Evolutionary conservation across 2,113 vertebrate species (phyloP), one percentile per base, ranked within the genome.

Genomic region (Austrofundulus limnaeus): DNA sequence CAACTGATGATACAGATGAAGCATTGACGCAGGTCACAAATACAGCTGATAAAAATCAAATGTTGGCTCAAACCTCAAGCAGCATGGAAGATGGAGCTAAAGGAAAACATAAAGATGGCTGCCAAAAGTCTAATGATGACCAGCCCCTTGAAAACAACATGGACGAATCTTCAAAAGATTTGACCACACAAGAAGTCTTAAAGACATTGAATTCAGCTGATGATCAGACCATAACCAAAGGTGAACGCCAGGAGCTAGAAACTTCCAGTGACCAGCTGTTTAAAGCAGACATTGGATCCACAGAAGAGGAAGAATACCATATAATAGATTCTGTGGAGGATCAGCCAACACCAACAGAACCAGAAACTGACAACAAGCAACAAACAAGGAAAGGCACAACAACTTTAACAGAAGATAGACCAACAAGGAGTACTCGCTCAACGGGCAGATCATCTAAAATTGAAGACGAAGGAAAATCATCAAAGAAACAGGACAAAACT

Each of bases 291-390:
- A 2, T 17, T 2, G 2, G 8, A 39, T 9, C 25, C 3, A n/a
- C 5, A 25, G 64, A 77, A 4, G 67, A 80, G 19, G 78, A 57
- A 1, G 28, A 15, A 0, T 78, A 60, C 23, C 63, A 75, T 34
- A 56, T 84, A 0, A 69, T 84, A 5, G 84, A 86, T 63, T 80
- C 75, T 24, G 21, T 85, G 2, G 81, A 81, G 16, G 82, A 84
- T 65, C 81, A 60, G 9, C 53, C 65, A 42, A 19, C 25, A 4
- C 16, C 39, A n/a, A 24, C 59, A 8, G 66, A 80, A 31, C 31
- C 42, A 10, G 68, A 71, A 9, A 7, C 25, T 1, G 42, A 70
- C 37, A 25, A 48, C 13, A 51, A 38, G 11, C 55, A n/a, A 1
- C 53, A 2, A 20, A 54, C 43, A 21, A 52, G 15, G 11, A 69